These are phyloP conservation scores for Toxotes chatareus DNA, from an alignment of 2,113 vertebrate genomes.

Conservation along the genomic window DNA sequence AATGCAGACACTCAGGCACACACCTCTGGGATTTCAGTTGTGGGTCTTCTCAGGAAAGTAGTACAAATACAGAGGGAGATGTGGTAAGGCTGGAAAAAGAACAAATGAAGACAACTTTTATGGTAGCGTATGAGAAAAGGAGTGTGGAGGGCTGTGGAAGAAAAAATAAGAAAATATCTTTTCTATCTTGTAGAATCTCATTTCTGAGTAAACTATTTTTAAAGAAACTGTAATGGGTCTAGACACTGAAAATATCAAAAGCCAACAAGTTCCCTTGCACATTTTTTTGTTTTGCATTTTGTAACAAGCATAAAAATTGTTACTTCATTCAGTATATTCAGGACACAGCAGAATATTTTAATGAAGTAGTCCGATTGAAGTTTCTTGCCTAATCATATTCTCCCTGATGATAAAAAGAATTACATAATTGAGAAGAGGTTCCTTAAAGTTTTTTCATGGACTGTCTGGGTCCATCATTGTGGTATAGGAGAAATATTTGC, in stretches of 20 bases:
- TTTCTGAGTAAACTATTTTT: background rate
- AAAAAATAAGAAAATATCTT: background rate
- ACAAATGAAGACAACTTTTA: constrained; percentile 1
- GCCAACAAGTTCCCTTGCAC: background rate
- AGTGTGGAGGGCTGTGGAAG: background rate
- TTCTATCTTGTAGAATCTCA: background rate
- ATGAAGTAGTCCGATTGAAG: constrained; percentile 23
- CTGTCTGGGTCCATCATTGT: constrained; percentile 11
- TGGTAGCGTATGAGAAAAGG: background rate
- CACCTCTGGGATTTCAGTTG: constrained; percentile 34
- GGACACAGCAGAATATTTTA: constrained; percentile 6
- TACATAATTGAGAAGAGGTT: background rate
- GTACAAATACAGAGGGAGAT: background rate
- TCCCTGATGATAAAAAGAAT: constrained; percentile 36
- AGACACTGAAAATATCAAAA: constrained; percentile 25
- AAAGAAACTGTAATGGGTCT: background rate
- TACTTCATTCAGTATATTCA: constrained; percentile 10
- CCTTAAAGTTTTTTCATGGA: constrained; percentile 9
- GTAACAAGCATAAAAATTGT: background rate
- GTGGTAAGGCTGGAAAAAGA: constrained; percentile 7
- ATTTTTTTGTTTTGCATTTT: background rate
- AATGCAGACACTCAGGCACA: constrained; percentile 33
- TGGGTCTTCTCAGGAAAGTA: constrained; percentile 27
- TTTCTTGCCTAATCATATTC: constrained; percentile 17
- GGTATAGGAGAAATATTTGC: constrained; percentile 11